Percentiles rank a stretch among this genome's conserved stretches.
phyloP scores from a whole-genome alignment of 2,797 vertebrate genomes.

The Neoniphon sammara region DNA sequence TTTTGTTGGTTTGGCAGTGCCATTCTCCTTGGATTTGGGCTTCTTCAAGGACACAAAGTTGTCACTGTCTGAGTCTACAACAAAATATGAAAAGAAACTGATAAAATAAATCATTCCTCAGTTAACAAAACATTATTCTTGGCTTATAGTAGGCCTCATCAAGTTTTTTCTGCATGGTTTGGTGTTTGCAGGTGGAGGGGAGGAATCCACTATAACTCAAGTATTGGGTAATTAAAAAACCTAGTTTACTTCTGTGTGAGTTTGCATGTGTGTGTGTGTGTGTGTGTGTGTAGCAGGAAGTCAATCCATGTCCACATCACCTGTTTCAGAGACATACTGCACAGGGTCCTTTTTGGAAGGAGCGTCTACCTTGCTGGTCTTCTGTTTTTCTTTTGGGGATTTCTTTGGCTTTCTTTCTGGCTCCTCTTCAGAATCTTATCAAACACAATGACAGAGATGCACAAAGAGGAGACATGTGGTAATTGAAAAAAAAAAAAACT shows the following conservation, averaged over 20 bases:
- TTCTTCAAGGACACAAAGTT: constrained; percentile 82
- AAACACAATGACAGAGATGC: not conserved
- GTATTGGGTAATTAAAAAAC: too few relatives aligned
- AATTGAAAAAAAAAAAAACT: not conserved
- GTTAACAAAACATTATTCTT: not conserved
- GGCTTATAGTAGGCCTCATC: not conserved
- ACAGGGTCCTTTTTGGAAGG: constrained; percentile 86
- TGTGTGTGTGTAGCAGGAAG: too few relatives aligned
- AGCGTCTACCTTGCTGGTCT: constrained; percentile 70
- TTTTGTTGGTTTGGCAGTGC: constrained; percentile 57
- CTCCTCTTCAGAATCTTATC: constrained; percentile 89
- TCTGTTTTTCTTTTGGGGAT: constrained; percentile 78
- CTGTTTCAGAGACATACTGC: constrained; percentile 93
- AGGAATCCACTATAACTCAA: too few relatives aligned
- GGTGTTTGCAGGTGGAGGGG: too few relatives aligned
- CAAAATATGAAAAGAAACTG: not conserved
- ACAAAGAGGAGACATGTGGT: not conserved
- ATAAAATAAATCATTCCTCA: not conserved
- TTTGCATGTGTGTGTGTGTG: too few relatives aligned
- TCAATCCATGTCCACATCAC: constrained; percentile 73
- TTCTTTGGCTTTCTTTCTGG: constrained; percentile 84
- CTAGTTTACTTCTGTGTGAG: too few relatives aligned
- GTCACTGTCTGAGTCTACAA: constrained; percentile 92
- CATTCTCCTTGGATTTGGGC: constrained; percentile 86
- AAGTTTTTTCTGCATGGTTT: too few relatives aligned